Conservation (phyloP, 2,888 invertebrate species). For the Lithosia quadra region DNA sequence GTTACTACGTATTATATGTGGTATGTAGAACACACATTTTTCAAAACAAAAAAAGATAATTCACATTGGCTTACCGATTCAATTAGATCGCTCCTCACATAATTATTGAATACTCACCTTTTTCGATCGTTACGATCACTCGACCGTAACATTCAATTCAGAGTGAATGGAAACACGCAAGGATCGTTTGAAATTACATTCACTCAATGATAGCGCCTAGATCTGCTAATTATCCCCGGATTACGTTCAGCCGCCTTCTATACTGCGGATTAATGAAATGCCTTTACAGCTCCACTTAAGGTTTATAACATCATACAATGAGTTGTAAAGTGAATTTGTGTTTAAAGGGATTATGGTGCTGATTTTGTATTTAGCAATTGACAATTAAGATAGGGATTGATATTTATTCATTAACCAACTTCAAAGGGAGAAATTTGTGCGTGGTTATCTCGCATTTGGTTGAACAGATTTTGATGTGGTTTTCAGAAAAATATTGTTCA, state of each 20-base stretch:
- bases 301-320: constrained; percentile 30
- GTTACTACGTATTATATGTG: neutral
- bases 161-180: constrained; percentile 1
- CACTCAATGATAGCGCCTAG: constrained; percentile 12
- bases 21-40: neutral
- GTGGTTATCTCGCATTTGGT: too few species aligned
- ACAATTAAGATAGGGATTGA: neutral
- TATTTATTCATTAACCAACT: too few species aligned
- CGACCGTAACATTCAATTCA: constrained; percentile 11
- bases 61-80: neutral
- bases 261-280: constrained; percentile 17
- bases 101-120: constrained; percentile 5
- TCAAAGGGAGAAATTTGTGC: too few species aligned
- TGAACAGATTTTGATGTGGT: too few species aligned
- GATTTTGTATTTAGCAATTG: constrained; percentile 3
- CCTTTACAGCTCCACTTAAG: constrained; percentile 15
- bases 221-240: constrained; percentile 20
- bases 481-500: too few species aligned
- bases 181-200: constrained; percentile 11
- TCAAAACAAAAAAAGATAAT: neutral
- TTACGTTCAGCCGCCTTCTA: constrained; percentile 13
- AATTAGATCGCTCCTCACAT: neutral
- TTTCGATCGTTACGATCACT: neutral
- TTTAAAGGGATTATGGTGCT: constrained; percentile 29
- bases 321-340: constrained; percentile 35